Conservation (phyloP, 2,797 vertebrate genomes). For the Pipistrellus nathusii region DNA sequence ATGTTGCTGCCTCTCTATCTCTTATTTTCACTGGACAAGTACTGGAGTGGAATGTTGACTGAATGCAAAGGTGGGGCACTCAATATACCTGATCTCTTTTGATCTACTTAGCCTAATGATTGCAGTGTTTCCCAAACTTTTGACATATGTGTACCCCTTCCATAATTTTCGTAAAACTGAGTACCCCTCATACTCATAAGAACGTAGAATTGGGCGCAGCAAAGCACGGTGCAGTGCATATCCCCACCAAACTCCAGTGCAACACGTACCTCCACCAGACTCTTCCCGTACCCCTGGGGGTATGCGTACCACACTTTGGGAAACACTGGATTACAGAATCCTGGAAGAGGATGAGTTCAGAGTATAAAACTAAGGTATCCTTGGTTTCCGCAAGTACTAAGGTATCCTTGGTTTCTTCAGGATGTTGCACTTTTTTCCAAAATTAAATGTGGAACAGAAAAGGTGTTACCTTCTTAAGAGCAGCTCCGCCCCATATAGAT, state of each 20-base stretch:
- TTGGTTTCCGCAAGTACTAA: not conserved
- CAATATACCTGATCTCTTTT: not conserved
- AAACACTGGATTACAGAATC: not conserved
- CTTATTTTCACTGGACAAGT: not conserved
- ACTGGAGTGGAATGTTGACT: not conserved
- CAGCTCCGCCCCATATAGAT: not conserved
- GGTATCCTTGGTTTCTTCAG: not conserved
- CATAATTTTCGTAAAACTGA: too few relatives aligned
- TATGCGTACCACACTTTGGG: too few relatives aligned
- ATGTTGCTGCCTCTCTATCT: not conserved
- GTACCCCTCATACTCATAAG: too few relatives aligned
- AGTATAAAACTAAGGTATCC: not conserved
- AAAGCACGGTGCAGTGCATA: too few relatives aligned
- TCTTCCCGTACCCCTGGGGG: too few relatives aligned
- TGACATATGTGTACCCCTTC: too few relatives aligned
- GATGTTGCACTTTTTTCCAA: not conserved
- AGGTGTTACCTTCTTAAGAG: not conserved
- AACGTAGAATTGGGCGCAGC: too few relatives aligned
- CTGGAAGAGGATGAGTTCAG: not conserved
- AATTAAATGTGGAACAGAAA: slow-evolving; percentile 36
- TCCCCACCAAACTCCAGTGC: too few relatives aligned
- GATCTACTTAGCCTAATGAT: not conserved
- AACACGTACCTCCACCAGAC: too few relatives aligned
- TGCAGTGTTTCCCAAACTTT: too few relatives aligned
- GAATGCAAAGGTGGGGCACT: not conserved